Evolutionary conservation across 2,797 vertebrate species (phyloP).

Genomic region (Sebastiscus tertius): DNA sequence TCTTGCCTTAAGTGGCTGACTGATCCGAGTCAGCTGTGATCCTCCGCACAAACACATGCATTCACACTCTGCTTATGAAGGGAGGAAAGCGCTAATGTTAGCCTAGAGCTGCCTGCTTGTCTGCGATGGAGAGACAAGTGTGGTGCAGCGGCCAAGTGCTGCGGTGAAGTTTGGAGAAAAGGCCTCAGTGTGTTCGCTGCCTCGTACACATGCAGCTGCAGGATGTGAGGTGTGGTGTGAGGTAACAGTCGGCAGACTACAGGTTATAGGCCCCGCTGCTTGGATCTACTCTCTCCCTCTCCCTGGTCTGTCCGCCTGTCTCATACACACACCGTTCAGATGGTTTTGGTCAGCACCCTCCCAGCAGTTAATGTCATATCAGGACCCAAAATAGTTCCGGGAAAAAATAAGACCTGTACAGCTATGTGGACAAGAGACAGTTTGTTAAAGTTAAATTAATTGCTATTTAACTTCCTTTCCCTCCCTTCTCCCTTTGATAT

Average conservation of each 20-base stretch:
- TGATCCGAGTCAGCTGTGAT: slow-evolving; percentile 36
- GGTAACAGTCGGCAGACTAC: slow-evolving; percentile 63
- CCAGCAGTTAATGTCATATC: slow-evolving; percentile 66
- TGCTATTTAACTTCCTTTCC: slow-evolving; percentile 36
- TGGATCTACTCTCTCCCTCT: slow-evolving; percentile 59
- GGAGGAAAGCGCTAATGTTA: slow-evolving; percentile 69
- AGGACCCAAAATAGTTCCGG: slow-evolving; percentile 65
- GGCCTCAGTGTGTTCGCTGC: slow-evolving; percentile 66
- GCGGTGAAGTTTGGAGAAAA: slow-evolving; percentile 68
- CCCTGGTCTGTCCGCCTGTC: slow-evolving; percentile 27
- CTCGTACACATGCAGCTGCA: slow-evolving; percentile 58
- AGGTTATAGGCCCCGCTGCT: slow-evolving; percentile 63
- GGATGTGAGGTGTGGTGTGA: slow-evolving; percentile 72
- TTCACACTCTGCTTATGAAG: slow-evolving; percentile 58
- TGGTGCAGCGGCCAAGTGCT: slow-evolving; percentile 62
- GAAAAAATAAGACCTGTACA: slow-evolving; percentile 30
- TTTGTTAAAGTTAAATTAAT: slow-evolving; percentile 67
- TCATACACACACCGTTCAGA: slow-evolving; percentile 53
- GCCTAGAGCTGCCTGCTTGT: slow-evolving; percentile 54
- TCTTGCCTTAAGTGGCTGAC: slow-evolving; percentile 55
- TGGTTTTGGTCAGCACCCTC: slow-evolving; percentile 66
- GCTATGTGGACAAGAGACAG: slow-evolving; percentile 52
- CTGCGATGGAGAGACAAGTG: slow-evolving; percentile 63
- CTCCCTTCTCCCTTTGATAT: slow-evolving; percentile 8
- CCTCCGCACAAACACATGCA: slow-evolving; percentile 53